Percentiles rank a stretch among this genome's conserved stretches.
Evolutionary conservation across 1,140 invertebrate species (phyloP).

Genomic region (Micrasema minimum): DNA sequence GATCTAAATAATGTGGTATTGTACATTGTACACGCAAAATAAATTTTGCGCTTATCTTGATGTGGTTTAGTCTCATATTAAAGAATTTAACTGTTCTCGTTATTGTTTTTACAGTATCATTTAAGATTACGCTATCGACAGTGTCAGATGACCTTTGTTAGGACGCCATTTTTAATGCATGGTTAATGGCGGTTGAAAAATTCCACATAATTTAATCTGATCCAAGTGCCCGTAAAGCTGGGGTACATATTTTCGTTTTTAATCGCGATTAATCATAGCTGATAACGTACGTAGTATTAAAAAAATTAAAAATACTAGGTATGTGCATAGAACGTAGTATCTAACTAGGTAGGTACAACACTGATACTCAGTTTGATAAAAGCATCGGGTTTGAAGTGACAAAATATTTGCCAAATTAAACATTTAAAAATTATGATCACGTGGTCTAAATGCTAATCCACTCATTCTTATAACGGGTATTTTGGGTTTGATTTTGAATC

Average conservation of each 20-base stretch:
- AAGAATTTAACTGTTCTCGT: constrained; percentile 25
- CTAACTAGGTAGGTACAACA: too few relatives aligned
- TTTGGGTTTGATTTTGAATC: too few relatives aligned
- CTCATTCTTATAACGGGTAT: too few relatives aligned
- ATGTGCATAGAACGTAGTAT: too few relatives aligned
- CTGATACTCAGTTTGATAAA: too few relatives aligned
- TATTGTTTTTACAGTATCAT: constrained; percentile 31
- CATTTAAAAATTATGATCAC: too few relatives aligned
- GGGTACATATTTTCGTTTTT: neutral
- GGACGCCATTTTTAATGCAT: too few relatives aligned
- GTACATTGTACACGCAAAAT: constrained; percentile 34
- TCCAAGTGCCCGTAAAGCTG: constrained; percentile 4
- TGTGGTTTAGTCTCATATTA: constrained; percentile 26
- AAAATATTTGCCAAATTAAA: too few relatives aligned
- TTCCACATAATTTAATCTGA: constrained; percentile 10
- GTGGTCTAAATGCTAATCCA: too few relatives aligned
- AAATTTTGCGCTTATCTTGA: constrained; percentile 28
- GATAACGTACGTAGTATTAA: neutral
- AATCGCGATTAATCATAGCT: neutral
- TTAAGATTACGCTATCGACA: constrained; percentile 10
- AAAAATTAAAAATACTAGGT: too few relatives aligned
- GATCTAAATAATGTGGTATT: constrained; percentile 2
- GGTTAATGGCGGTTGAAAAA: too few relatives aligned
- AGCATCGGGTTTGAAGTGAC: too few relatives aligned
- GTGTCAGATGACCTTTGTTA: constrained; percentile 29